A percentile compares a stretch with the other conserved stretches of the same genome.
Evolutionary conservation across 2,797 vertebrate genomes (phyloP).

Genomic region (Streptopelia turtur): DNA sequence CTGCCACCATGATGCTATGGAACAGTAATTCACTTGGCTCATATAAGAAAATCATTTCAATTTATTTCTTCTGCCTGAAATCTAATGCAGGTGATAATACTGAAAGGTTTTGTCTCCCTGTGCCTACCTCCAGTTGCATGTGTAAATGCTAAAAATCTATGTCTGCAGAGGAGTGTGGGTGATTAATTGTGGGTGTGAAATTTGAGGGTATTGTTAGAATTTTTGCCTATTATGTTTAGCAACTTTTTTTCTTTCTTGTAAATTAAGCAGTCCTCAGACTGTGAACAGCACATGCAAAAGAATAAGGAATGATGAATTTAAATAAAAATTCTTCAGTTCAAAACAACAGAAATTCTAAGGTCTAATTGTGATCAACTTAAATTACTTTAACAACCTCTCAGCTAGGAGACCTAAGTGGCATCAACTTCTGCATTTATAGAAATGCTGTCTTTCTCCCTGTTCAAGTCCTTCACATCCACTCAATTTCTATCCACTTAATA

Average conservation of each 20-base stretch:
- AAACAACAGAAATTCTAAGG: neutral
- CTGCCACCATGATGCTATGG: neutral
- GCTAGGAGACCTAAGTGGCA: neutral
- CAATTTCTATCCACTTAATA: neutral
- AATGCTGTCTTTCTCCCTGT: neutral
- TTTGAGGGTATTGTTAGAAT: neutral
- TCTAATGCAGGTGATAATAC: neutral
- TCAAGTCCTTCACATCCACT: neutral
- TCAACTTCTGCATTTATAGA: neutral
- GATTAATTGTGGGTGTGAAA: neutral
- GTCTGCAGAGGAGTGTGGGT: neutral
- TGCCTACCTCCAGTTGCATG: neutral
- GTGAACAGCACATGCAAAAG: neutral
- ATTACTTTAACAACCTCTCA: neutral
- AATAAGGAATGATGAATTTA: neutral
- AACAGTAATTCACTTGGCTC: neutral
- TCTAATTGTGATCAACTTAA: neutral
- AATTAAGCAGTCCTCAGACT: neutral
- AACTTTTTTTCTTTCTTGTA: neutral
- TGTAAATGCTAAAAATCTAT: neutral
- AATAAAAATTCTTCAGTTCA: constrained; percentile 14
- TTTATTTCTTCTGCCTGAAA: neutral
- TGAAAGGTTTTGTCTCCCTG: neutral
- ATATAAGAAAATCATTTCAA: neutral
- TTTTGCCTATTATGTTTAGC: neutral